Base-by-base conservation (phyloP, 2,797 vertebrate species). In the Adelosebastes latens region DNA sequence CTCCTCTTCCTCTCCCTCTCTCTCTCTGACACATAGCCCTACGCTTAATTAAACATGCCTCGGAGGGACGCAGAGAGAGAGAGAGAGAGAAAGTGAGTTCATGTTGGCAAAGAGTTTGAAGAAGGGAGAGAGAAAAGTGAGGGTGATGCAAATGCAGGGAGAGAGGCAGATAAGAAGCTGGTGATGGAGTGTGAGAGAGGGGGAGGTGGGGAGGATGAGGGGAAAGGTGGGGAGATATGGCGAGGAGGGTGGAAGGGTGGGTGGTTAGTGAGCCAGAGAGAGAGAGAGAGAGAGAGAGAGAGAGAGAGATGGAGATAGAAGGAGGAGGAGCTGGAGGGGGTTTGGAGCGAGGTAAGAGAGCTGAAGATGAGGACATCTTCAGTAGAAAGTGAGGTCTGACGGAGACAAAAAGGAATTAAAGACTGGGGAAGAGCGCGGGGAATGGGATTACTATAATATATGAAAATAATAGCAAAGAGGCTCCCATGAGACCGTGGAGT, bases 11-110 rank as follows among this genome's bases (percentile, higher is more conserved):
- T 84, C 58, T 60, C 58, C 18, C 29, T 61, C 88, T 82, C 89
- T 77, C 84, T 85, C 87, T 80, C 92, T 93, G 92, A 92, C 91
- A 93, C 92, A 89, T 84, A 92, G 90, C 92, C 92, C 89, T 92
- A 91, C 89, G 84, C 91, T 94, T 96, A 95, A 96, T 96, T 96
- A 95, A 93, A 95, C 90, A 92, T 90, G 91, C 90, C 93, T 95
- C 93, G 73, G 88, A 91, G 93, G 93, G 93, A 94, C 59, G 58
- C 79, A 72, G 78, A 49, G 81, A 75, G 60, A 66, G 25, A 25
- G 46, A 67, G 46, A 67, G 46, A 79, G 73, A 68, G 81, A 24
- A 32, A 13, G 34, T 42, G 82, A 79, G 67, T 77, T 79, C 46
- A 32, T 72, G 79, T 77, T 88, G 77, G 84, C 75, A 84, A 76